Evolutionary conservation across 2,797 vertebrate species (phyloP), one percentile per base, ranked within the genome.

Genomic region (Acipenser oxyrinchus): DNA sequence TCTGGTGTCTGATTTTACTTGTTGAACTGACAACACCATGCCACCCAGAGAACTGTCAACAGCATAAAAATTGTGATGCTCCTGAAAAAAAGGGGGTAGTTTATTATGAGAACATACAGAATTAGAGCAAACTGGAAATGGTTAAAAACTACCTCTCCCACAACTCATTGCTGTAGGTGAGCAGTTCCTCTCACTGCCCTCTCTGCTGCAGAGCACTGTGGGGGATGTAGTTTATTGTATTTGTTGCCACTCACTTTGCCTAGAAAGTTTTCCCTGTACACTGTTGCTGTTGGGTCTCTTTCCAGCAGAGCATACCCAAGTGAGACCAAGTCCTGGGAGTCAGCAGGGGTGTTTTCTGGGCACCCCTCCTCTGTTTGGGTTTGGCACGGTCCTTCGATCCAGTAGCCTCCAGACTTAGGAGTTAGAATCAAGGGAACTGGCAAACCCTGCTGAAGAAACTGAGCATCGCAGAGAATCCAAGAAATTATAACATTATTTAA

Each of bases 31-130:
- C 9, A 90, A 84, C 75, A 92, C 85, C 69, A 91, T 67, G 0
- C 86, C 80, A n/a, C 89, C 89, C 52, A 90, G 55, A 8, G 68
- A 72, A 9, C 77, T 74, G 76, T 90, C 89, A 65, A 84, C 72
- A 2, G 88, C 85, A 51, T 81, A 90, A 75, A 92, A 91, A 0
- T 86, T 87, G 66, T 90, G 89, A 77, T 91, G 90, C 72, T 88
- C 84, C 88, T 91, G 65, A 62, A 50, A 48, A 37, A 37, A 37
- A 37, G 23, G 23, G 4, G 23, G 23, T 37, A 37, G 23, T 37
- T 37, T 37, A 37, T 37, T 37, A 37, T 37, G 23, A 37, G 23
- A 37, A 37, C 23, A 37, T 37, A 37, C 23, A 37, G 52, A 55
- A 7, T 55, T 55, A 55, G n/a, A 55, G 4, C 2, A 2, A 37